Conservation (phyloP, 2,797 vertebrate genomes). For the Onychomys torridus region DNA sequence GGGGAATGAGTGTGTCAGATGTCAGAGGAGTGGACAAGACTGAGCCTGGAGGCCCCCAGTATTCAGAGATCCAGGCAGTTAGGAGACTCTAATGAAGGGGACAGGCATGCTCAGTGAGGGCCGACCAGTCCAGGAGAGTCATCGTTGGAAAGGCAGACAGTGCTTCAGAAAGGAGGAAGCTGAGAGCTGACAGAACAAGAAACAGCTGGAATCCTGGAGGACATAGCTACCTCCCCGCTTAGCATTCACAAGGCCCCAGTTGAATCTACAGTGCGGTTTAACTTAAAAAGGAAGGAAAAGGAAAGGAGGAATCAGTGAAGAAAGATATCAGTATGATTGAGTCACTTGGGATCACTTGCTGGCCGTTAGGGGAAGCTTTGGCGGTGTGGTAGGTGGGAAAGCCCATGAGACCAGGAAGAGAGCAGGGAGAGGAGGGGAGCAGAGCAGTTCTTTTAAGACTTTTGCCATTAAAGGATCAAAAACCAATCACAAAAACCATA, state of each 20-base stretch:
- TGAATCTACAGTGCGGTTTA: not conserved
- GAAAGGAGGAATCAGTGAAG: not conserved
- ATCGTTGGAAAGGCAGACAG: not conserved
- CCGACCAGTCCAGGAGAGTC: not conserved
- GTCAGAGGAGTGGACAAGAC: not conserved
- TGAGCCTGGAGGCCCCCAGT: not conserved
- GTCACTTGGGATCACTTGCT: not conserved
- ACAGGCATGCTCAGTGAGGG: not conserved
- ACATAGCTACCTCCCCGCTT: no score
- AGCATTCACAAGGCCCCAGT: not conserved
- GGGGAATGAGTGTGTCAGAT: not conserved
- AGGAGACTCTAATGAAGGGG: not conserved
- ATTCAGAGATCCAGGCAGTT: not conserved
- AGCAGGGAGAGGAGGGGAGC: not conserved
- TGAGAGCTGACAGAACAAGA: not conserved
- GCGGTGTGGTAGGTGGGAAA: not conserved
- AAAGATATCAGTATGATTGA: not conserved
- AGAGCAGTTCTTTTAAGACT: not conserved
- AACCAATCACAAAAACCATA: not conserved
- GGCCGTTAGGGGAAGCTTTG: not conserved
- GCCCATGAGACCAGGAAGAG: not conserved
- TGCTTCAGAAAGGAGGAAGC: not conserved
- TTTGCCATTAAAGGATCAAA: not conserved
- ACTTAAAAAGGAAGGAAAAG: not conserved
- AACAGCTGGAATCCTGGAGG: not conserved